These are phyloP conservation scores for Colaptes auratus DNA, from an alignment of 2,113 vertebrate species.

Conservation along the genomic window DNA sequence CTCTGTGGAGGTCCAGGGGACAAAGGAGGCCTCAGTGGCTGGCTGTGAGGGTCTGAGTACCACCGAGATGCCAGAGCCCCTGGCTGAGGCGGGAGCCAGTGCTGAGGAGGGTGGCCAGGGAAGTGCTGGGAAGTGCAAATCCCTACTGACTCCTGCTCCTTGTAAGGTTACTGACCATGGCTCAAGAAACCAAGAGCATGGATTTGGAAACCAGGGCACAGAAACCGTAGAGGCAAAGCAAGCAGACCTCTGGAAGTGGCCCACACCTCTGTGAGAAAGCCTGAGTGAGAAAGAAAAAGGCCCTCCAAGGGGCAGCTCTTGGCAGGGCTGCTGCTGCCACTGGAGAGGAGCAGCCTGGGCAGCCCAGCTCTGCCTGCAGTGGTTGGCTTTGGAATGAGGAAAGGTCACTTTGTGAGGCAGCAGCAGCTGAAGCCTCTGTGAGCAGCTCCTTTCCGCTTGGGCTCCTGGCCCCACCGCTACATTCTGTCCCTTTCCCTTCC, in stretches of 20 bases:
- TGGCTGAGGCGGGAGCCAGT: not conserved
- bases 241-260: not conserved
- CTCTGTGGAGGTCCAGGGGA: not conserved
- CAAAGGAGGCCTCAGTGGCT: not conserved
- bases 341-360: not conserved
- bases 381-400: constrained; percentile 1
- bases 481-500: constrained; percentile 20
- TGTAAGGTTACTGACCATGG: not conserved
- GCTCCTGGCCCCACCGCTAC: constrained; percentile 22
- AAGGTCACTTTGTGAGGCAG: constrained; percentile 27
- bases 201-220: not conserved
- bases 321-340: not conserved
- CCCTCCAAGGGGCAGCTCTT: not conserved
- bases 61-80: not conserved
- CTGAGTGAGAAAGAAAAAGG: not conserved
- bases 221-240: not conserved
- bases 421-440: not conserved
- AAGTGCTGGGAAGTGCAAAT: not conserved
- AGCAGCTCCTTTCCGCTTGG: not conserved
- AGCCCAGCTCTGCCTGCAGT: not conserved
- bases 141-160: not conserved
- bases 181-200: not conserved
- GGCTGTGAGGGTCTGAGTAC: not conserved
- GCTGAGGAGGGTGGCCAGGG: not conserved
- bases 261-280: not conserved